Evolutionary conservation across 2,888 invertebrate species (phyloP).

Genomic region (Pinctada fucata): DNA sequence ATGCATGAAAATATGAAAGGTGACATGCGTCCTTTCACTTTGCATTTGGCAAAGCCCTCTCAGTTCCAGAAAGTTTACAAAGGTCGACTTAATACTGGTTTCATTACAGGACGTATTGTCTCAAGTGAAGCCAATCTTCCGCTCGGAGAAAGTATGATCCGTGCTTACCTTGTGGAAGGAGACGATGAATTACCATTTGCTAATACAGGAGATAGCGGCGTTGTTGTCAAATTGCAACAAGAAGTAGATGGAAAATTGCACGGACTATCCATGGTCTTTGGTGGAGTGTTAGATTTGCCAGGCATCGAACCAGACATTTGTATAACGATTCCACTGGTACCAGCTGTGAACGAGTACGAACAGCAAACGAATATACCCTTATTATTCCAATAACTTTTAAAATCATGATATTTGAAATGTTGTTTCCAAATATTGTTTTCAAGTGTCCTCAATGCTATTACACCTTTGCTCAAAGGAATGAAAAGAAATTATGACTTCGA

Average conservation of each 20-base stretch:
- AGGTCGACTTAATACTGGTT: neutral
- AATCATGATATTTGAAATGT: too few species aligned
- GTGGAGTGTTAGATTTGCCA: neutral
- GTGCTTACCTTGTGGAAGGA: neutral
- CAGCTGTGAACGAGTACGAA: neutral
- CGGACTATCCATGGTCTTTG: neutral
- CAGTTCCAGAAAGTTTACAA: neutral
- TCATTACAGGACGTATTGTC: neutral
- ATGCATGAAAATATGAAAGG: neutral
- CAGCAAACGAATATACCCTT: too few species aligned
- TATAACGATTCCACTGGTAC: neutral
- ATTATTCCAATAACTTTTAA: too few species aligned
- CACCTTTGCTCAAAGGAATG: too few species aligned
- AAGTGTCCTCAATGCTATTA: too few species aligned
- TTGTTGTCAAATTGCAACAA: neutral
- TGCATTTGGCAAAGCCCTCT: neutral
- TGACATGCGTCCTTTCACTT: neutral
- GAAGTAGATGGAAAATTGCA: neutral
- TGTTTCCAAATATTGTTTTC: too few species aligned
- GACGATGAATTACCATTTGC: neutral
- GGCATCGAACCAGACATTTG: neutral
- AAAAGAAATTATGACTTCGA: too few species aligned
- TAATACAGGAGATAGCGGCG: neutral
- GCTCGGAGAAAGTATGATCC: neutral
- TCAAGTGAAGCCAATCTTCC: neutral